Base-by-base conservation (phyloP, 2,113 vertebrate species). In the Azemiops feae region DNA sequence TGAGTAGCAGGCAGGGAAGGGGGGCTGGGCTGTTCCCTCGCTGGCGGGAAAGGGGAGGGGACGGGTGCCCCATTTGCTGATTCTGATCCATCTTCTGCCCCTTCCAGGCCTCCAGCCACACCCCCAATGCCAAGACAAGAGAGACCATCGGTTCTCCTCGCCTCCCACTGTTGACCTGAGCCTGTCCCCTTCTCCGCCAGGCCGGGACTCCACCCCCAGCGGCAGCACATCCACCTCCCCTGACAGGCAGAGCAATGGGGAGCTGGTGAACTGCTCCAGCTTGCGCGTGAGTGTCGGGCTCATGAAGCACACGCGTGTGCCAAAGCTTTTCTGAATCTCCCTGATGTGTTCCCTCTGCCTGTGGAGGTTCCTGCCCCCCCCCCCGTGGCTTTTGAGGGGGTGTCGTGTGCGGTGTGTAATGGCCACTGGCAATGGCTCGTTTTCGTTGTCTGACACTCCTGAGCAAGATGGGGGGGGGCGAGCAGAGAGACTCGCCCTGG, bases 111-210 rank as follows among this genome's bases (percentile, higher is more conserved):
- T 98, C 90, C 97, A 98, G 94, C 96, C 98, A 92, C 97, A 94
- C 95, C 95, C 97, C 88, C 95, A 97, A 94, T 96, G 97, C 93
- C 98, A 97, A 5, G 98, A 98, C 92, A 98, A 98, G 39, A 97
- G 97, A 55, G 98, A 98, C 1, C 97, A 98, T 34, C 98, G 95
- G 55, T 99, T 97, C 88, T 91, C 96, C 0, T 39, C 98, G 14
- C 89, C 89, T 9, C 98, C 98, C 0, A 98, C 98, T 7, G 98
- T 99, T 94, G 99, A 99, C 96, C 98, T 99, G 96, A 99, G 99
- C 96, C 97, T 99, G 95, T 99, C 99, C 0, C 99, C 99, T 0
- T 96, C 99, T 1, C 96, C 96, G 0, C 98, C 98, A 0, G 97
- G 97, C 1, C 92, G 91, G 18, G 97, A 98, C 47, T 98, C 97